Conservation (phyloP, 2,888 invertebrate species). For the Agelastica alni region DNA sequence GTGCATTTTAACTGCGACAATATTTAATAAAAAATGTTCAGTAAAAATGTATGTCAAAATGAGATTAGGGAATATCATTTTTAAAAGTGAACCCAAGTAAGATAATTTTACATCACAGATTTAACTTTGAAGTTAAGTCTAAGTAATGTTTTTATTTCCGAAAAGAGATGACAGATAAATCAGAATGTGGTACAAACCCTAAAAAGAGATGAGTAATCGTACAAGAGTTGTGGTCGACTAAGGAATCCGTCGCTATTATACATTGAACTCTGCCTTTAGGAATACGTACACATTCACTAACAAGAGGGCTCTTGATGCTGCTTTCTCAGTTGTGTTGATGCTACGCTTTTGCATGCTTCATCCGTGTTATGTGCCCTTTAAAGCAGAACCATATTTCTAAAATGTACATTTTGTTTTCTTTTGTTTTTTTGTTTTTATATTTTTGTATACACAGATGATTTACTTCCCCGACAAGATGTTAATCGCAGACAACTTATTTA, state of each 20-base stretch:
- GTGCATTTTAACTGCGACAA: too few species aligned
- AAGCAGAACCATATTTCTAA: slow-evolving; percentile 1
- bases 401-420: too few species aligned
- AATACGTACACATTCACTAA: slow-evolving; percentile 20
- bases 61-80: too few species aligned
- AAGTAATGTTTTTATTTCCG: neutral
- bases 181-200: slow-evolving; percentile 4
- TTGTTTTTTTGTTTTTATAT: too few species aligned
- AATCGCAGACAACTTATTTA: too few species aligned
- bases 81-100: too few species aligned
- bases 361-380: slow-evolving; percentile 1
- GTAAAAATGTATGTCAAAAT: too few species aligned
- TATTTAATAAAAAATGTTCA: too few species aligned
- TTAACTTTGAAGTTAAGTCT: too few species aligned
- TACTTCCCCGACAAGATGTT: too few species aligned
- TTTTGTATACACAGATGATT: too few species aligned
- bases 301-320: slow-evolving; percentile 9
- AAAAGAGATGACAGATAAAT: neutral
- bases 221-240: slow-evolving; percentile 4
- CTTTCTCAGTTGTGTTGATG: slow-evolving; percentile 6
- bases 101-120: too few species aligned
- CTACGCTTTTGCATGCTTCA: slow-evolving; percentile 7
- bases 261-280: slow-evolving; percentile 11
- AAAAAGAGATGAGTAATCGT: slow-evolving; percentile 6
- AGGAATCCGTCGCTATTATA: slow-evolving; percentile 4